A percentile compares a stretch with the other conserved stretches of the same genome.
phyloP scores from a whole-genome alignment of 2,113 vertebrate genomes.

The Hyperopisus bebe region DNA sequence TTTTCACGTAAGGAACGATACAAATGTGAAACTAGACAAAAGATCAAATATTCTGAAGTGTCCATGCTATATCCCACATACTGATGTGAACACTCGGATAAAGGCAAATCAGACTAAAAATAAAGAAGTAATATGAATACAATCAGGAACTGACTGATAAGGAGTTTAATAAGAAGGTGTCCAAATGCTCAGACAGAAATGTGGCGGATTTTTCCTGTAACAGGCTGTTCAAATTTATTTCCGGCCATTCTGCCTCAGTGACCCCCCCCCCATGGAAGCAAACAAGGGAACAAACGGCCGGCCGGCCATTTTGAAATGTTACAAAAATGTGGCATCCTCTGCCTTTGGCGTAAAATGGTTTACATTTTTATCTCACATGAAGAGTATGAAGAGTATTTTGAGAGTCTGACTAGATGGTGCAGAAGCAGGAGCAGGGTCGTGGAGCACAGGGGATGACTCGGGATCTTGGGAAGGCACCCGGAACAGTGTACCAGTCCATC shows the following conservation, averaged over 20 bases:
- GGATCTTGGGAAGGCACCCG: neutral
- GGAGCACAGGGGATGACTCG: too few species aligned
- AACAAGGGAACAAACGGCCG: neutral
- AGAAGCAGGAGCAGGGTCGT: neutral
- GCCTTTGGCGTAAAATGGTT: neutral
- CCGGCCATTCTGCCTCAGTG: neutral
- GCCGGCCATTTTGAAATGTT: neutral
- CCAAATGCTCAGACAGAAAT: neutral
- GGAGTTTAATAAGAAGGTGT: neutral
- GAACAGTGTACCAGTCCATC: neutral
- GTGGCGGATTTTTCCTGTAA: neutral
- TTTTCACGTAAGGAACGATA: neutral
- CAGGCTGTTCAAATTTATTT: neutral
- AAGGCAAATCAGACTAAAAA: neutral
- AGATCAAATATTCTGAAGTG: neutral
- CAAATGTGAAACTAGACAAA: neutral
- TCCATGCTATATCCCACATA: neutral
- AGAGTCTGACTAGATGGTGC: neutral
- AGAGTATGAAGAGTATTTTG: neutral
- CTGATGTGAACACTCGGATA: neutral
- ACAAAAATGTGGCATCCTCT: neutral
- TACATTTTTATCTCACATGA: neutral
- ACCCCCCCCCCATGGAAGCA: neutral
- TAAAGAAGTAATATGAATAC: neutral
- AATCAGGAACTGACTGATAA: neutral